Evolutionary conservation across 2,888 invertebrate genomes (phyloP).

Genomic region (Calephelis perditalis): DNA sequence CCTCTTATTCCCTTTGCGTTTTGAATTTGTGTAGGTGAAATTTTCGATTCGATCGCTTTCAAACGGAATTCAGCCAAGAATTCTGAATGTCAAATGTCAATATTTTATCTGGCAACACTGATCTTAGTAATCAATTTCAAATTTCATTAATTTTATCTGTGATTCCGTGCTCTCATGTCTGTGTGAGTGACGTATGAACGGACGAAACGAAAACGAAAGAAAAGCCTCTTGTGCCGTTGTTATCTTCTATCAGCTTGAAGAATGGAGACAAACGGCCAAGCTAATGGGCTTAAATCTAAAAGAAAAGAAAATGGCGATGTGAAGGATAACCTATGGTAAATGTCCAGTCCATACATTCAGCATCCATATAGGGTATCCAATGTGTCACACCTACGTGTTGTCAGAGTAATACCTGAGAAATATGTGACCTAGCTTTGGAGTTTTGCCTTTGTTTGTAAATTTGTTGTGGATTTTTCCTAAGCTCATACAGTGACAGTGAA

Average conservation of each 20-base stretch:
- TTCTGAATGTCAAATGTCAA: no score
- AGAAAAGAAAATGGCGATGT: constrained; percentile 80
- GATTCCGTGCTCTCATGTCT: constrained; percentile 34
- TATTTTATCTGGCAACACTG: no score
- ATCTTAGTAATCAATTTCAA: no score
- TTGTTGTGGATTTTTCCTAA: constrained; percentile 39
- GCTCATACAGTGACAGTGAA: constrained; percentile 16
- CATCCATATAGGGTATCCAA: constrained; percentile 73
- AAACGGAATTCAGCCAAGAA: no score
- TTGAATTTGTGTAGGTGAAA: no score
- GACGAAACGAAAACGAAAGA: constrained; percentile 74
- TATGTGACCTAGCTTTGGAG: constrained; percentile 72
- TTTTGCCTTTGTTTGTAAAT: constrained; percentile 67
- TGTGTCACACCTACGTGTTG: constrained; percentile 79
- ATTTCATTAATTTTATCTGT: constrained; percentile 14
- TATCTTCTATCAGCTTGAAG: constrained; percentile 75
- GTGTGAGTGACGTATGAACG: constrained; percentile 75
- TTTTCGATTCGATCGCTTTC: no score
- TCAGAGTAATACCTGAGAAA: constrained; percentile 72
- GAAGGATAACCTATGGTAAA: constrained; percentile 83
- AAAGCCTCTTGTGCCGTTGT: constrained; percentile 78
- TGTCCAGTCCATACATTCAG: constrained; percentile 67
- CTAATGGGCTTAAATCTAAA: constrained; percentile 77
- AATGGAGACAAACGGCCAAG: constrained; percentile 79
- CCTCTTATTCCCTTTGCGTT: no score